Base-by-base conservation (phyloP, 2,113 vertebrate genomes). In the Thalassoma bifasciatum region DNA sequence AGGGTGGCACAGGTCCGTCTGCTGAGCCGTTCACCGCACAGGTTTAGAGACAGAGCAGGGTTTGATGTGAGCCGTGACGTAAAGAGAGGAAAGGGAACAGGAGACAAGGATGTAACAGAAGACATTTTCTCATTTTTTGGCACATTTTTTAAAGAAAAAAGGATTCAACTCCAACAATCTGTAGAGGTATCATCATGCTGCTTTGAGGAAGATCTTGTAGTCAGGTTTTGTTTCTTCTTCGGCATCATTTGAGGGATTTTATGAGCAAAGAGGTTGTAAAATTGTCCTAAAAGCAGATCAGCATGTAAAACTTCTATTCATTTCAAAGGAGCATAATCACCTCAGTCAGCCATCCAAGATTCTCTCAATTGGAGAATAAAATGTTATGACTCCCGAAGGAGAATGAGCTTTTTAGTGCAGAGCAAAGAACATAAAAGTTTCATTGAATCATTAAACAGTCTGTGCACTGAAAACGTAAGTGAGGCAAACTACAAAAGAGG, bases 1-100 rank as follows among this genome's bases (percentile, higher is more conserved):
- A 87, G 94, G 10, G 95, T 98, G 74, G 96, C 96, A 5, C 95
- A 97, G 96, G 96, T 96, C 36, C 21, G 84, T 88, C 34, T 12
- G 22, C 40, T 0, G 10, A 8, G 44, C n/a, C 34, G 46, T 21
- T n/a, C 19, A 19, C 44, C 19, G 44, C 44, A 46, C 44, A 19
- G 1, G 17, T 23, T 72, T 73, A 10, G 2, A 72, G 44, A 46
- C 16, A 46, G 44, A 22, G 36, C 10, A 7, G 12, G 24, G 51
- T 17, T 21, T 7, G 1, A 1, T 1, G 24, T 12, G 37, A 38
- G 49, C 8, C 14, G 40, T 10, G 17, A 4, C 7, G 52, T 64
- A 67, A 42, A 9, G 16, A 44, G 40, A 10, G 16, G 42, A 13
- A 46, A 9, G 12, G 10, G 9, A 40, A 40, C 17, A 17, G 44